A percentile compares a stretch with the other conserved stretches of the same genome.
Conservation (phyloP, 2,888 invertebrate genomes). For the Germaria angustata region DNA sequence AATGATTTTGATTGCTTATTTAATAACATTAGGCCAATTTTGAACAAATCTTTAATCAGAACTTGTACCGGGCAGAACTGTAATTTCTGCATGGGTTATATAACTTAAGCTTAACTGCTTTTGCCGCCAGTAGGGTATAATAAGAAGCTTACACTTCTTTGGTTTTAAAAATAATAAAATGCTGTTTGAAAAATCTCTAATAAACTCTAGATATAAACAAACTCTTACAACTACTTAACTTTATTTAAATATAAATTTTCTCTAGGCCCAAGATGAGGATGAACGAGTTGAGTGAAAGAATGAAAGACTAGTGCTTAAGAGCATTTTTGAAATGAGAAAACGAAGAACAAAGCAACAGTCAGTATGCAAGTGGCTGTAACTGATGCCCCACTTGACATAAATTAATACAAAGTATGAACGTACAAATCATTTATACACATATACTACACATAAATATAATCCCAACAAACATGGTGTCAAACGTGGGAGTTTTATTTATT, state of each 20-base stretch:
- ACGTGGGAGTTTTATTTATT: no score
- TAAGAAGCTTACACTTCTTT: neutral
- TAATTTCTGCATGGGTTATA: no score
- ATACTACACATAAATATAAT: neutral
- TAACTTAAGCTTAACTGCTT: neutral
- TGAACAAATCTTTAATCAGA: no score
- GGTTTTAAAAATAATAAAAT: neutral
- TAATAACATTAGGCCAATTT: no score
- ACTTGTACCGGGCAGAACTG: no score
- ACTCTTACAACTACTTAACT: conserved; percentile 58
- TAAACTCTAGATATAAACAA: conserved; percentile 25
- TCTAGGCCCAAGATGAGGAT: conserved; percentile 52
- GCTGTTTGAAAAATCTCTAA: conserved; percentile 19
- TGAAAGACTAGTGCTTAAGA: conserved; percentile 31
- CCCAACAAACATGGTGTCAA: no score
- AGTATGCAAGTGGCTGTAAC: conserved; percentile 41
- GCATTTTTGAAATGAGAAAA: neutral
- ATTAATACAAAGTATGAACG: neutral
- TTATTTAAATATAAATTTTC: conserved; percentile 54
- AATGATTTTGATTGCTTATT: no score
- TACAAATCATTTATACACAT: neutral
- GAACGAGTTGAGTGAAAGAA: neutral
- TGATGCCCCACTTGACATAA: conserved; percentile 43
- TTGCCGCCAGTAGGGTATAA: neutral
- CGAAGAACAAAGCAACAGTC: neutral